These are phyloP conservation scores for Melanotaenia boesemani DNA, from an alignment of 2,797 vertebrate genomes.

Conservation along the genomic window DNA sequence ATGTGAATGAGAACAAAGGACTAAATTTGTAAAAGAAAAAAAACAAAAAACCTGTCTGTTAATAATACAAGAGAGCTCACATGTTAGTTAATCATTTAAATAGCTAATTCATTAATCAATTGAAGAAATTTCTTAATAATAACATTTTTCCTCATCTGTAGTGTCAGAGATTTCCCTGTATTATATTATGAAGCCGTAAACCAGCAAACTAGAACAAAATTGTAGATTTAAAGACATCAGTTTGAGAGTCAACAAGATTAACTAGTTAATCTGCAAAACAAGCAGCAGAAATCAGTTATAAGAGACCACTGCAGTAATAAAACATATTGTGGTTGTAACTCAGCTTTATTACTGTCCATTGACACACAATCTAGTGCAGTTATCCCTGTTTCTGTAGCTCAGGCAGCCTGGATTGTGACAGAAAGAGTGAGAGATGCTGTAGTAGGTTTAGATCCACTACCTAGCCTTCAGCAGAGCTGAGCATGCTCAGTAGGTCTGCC, in stretches of 20 bases:
- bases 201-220: neutral
- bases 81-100: neutral
- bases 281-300: neutral
- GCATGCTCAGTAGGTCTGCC: conserved; percentile 85
- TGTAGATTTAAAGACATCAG: conserved; percentile 1
- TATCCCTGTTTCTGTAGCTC: conserved; percentile 2
- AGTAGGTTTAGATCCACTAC: conserved; percentile 61
- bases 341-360: neutral
- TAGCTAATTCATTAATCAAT: neutral
- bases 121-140: neutral
- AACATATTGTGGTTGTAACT: neutral
- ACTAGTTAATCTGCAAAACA: conserved; percentile 1
- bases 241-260: neutral
- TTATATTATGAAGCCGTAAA: neutral
- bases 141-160: neutral
- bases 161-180: neutral
- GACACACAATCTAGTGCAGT: neutral
- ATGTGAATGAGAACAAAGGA: conserved; percentile 49
- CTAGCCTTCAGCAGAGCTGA: conserved; percentile 69
- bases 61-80: neutral
- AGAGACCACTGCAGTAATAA: conserved; percentile 3
- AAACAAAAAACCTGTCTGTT: neutral
- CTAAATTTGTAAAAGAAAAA: conserved; percentile 9
- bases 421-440: conserved; percentile 29
- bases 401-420: conserved; percentile 24